Conservation (phyloP, 2,797 vertebrate species). For the Sus cebifrons region DNA sequence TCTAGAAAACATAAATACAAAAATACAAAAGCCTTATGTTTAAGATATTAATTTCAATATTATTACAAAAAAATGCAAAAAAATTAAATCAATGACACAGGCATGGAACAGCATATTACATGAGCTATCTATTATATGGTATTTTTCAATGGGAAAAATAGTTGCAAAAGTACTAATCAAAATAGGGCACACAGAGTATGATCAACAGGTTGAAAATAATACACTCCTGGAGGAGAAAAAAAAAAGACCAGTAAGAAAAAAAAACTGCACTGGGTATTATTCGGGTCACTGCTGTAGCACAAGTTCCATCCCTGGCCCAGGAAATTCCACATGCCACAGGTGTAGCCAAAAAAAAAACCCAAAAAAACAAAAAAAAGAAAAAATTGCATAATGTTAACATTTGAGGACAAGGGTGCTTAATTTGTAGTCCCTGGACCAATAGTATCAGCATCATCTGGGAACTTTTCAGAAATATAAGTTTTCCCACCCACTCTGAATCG, state of each 20-base stretch:
- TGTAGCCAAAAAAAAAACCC: too few relatives aligned
- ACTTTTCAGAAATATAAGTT: conserved; percentile 15
- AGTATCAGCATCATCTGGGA: background rate
- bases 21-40: conserved; percentile 17
- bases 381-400: background rate
- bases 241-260: background rate
- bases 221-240: background rate
- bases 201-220: conserved; percentile 59
- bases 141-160: conserved; percentile 57
- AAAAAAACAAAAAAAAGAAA: too few relatives aligned
- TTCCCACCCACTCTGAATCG: conserved; percentile 14
- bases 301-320: too few relatives aligned
- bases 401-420: background rate
- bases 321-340: too few relatives aligned
- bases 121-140: background rate
- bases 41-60: conserved; percentile 56
- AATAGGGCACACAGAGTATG: background rate
- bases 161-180: conserved; percentile 61
- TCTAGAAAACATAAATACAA: conserved; percentile 53
- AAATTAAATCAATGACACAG: conserved; percentile 1
- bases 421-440: background rate
- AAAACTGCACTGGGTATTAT: background rate
- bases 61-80: conserved; percentile 47
- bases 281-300: too few relatives aligned
- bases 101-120: background rate